Evolutionary conservation across 2,888 invertebrate species (phyloP).

Genomic region (Ligdia adustata): DNA sequence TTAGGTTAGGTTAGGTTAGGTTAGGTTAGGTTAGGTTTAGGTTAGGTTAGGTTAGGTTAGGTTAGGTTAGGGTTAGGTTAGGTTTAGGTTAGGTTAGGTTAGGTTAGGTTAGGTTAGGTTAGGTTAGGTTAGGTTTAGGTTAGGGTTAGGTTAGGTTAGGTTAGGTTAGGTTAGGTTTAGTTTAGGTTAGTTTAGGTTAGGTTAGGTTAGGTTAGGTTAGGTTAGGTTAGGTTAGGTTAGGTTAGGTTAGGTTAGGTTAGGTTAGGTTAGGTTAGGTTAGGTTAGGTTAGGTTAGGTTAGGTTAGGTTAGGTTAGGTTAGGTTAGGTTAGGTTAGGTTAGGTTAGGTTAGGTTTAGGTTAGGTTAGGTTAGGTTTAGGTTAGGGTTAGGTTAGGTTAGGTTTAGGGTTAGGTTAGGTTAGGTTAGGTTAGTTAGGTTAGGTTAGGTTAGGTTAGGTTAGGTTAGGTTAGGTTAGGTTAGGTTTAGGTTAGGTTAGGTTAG

Average conservation of each 20-base stretch:
- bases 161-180: too few species aligned
- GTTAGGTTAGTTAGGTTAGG: constrained; percentile 28
- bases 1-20: constrained; percentile 34
- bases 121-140: constrained; percentile 33
- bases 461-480: constrained; percentile 36
- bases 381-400: constrained; percentile 33
- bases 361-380: constrained; percentile 29
- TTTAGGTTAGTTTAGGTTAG: constrained; percentile 29
- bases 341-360: constrained; percentile 28
- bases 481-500: constrained; percentile 34
- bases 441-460: constrained; percentile 24
- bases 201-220: constrained; percentile 31
- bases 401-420: constrained; percentile 32
- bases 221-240: constrained; percentile 30
- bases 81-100: constrained; percentile 30
- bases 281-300: constrained; percentile 33
- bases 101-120: constrained; percentile 33
- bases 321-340: constrained; percentile 25
- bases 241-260: constrained; percentile 31
- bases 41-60: constrained; percentile 33
- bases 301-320: constrained; percentile 36
- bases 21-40: constrained; percentile 32
- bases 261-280: constrained; percentile 31
- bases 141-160: constrained; percentile 28
- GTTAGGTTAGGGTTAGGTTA: constrained; percentile 31